Evolutionary conservation across 2,113 vertebrate genomes (phyloP), one percentile per base, ranked within the genome.

Genomic region (Mobula hypostoma): DNA sequence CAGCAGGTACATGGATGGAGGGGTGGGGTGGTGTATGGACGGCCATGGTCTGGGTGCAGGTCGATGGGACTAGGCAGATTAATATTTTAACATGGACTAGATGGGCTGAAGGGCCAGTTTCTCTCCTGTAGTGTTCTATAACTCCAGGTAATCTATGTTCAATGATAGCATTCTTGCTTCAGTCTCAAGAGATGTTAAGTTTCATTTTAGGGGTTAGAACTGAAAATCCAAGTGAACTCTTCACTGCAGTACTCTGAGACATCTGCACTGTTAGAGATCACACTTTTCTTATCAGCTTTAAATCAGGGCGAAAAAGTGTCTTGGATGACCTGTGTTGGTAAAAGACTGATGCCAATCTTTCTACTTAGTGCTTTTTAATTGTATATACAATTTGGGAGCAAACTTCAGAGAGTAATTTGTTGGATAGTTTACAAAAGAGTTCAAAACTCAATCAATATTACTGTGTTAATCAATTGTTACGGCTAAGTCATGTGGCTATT

Each of bases 391-490:
- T 61, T 63, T n/a, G 85, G 12, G 58, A 32, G 63, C 1, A 88
- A 88, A 66, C 27, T 32, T 72, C 66, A 76, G 8, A 78, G 12
- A 88, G 58, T 61, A 32, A 88, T 88, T n/a, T 17, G 58, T 66
- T 29, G 61, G 2, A 17, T 83, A n/a, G 27, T 6, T 32, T 88
- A 61, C 29, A 32, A 66, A 66, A 87, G 58, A 63, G 27, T 32
- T 88, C 11, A 66, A 88, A 32, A 66, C 27, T 88, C 29, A 88
- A 32, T 68, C 2, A 15, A 70, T 70, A 1, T 40, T 93, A 48
- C 40, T 74, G 17, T 93, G 70, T 74, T 93, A 93, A 93, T 72
- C 66, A 92, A 72, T 74, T 74, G 72, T 93, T 93, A 27, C 74
- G 32, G 19, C 11, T 48, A 72, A 74, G 32, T 40, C 40, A 93